Conservation (phyloP, 2,797 vertebrate genomes). For the Carduelis carduelis region DNA sequence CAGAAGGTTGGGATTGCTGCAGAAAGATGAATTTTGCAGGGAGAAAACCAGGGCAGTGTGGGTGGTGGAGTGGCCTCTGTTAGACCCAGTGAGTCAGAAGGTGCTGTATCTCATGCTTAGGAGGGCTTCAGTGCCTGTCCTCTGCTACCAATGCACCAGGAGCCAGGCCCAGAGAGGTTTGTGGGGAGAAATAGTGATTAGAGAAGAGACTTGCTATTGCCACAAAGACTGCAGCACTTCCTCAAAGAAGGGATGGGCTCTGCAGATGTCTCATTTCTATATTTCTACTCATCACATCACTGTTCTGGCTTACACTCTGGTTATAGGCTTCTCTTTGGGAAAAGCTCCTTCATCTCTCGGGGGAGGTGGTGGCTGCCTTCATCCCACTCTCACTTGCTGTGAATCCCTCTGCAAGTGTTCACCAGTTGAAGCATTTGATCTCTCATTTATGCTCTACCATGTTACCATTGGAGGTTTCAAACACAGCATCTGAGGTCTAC, state of each 20-base stretch:
- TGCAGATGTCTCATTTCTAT: neutral
- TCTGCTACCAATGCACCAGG: neutral
- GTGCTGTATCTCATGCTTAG: neutral
- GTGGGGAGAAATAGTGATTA: neutral
- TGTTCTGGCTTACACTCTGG: neutral
- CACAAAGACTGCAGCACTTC: neutral
- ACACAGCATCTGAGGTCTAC: neutral
- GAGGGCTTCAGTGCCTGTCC: neutral
- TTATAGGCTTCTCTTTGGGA: neutral
- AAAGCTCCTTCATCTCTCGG: neutral
- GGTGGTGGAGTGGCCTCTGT: neutral
- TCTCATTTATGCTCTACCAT: neutral
- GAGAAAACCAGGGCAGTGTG: neutral
- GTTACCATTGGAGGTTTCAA: neutral
- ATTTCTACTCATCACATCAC: neutral
- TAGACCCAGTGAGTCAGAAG: neutral
- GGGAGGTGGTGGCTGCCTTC: neutral
- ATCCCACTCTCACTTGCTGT: neutral
- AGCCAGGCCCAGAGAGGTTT: neutral
- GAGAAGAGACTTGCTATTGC: accelerated
- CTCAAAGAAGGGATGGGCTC: neutral
- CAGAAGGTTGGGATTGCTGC: neutral
- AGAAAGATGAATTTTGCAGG: neutral
- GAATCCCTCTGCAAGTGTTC: neutral
- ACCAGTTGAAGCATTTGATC: neutral